These are phyloP conservation scores for Gadopsis marmoratus DNA, from an alignment of 2,797 vertebrate species.

Conservation along the genomic window DNA sequence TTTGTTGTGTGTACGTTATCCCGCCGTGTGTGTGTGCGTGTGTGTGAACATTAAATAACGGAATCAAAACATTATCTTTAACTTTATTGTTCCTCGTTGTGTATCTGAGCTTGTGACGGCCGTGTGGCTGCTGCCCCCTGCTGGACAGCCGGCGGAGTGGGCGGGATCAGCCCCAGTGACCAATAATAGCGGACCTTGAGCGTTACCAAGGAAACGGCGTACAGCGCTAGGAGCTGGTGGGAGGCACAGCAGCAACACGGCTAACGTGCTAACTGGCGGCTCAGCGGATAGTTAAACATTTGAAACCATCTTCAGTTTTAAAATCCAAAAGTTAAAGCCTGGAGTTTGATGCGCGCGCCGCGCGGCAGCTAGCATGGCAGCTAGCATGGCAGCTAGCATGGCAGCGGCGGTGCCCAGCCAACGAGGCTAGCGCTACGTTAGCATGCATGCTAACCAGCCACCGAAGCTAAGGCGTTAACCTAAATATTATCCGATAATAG, in stretches of 20 bases:
- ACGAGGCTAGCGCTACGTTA: background rate
- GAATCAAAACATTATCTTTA: too few species aligned
- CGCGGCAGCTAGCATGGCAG: background rate
- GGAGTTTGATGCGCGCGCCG: accelerated
- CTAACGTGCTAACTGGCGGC: constrained; percentile 30
- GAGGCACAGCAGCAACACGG: background rate
- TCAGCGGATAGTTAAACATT: background rate
- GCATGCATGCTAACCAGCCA: constrained; percentile 11
- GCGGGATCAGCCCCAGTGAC: constrained; percentile 23
- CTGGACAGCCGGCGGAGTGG: background rate
- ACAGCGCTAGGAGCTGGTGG: constrained; percentile 16
- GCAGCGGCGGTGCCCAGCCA: background rate
- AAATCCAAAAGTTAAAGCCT: background rate
- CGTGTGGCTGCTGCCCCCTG: constrained; percentile 23
- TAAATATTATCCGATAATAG: background rate
- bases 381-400: background rate
- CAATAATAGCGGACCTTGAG: constrained; percentile 46
- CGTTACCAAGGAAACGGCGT: constrained; percentile 78
- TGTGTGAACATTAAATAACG: too few species aligned
- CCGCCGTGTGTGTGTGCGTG: too few species aligned
- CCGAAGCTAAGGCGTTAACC: background rate
- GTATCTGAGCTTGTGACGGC: too few species aligned
- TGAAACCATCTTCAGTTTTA: background rate
- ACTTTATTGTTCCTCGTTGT: too few species aligned
- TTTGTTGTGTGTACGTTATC: too few species aligned